phyloP scores from a whole-genome alignment of 1,140 invertebrate genomes.

The Riptortus pedestris region DNA sequence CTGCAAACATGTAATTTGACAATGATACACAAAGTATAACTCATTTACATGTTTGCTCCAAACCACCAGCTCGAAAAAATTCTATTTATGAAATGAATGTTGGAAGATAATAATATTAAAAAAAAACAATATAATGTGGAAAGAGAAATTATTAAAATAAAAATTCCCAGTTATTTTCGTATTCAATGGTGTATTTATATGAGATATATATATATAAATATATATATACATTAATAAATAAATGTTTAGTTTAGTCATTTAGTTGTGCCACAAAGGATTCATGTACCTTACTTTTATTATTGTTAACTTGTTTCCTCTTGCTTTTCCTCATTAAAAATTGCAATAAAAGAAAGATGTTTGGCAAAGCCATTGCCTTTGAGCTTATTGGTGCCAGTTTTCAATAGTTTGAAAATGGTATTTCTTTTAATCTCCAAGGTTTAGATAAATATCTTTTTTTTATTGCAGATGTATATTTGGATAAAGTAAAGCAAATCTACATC shows the following conservation, averaged over 20 bases:
- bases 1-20: slow-evolving; percentile 22
- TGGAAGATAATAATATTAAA: too few relatives aligned
- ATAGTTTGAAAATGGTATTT: not conserved
- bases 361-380: not conserved
- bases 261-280: slow-evolving; percentile 8
- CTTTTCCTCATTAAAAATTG: not conserved
- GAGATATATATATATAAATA: slow-evolving; percentile 10
- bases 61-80: not conserved
- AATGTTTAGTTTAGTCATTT: slow-evolving; percentile 11
- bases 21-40: slow-evolving; percentile 18
- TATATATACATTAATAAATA: slow-evolving; percentile 8
- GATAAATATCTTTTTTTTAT: not conserved
- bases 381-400: not conserved
- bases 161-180: not conserved
- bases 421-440: not conserved
- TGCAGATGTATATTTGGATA: not conserved
- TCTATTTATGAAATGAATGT: too few relatives aligned
- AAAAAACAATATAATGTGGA: too few relatives aligned
- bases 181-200: not conserved
- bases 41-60: slow-evolving; percentile 9
- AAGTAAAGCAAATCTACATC: not conserved
- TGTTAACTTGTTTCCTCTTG: not conserved
- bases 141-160: too few relatives aligned
- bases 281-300: slow-evolving; percentile 8
- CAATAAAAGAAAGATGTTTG: not conserved